Conservation (phyloP, 2,797 vertebrate genomes). For the Spondyliosoma cantharus region DNA sequence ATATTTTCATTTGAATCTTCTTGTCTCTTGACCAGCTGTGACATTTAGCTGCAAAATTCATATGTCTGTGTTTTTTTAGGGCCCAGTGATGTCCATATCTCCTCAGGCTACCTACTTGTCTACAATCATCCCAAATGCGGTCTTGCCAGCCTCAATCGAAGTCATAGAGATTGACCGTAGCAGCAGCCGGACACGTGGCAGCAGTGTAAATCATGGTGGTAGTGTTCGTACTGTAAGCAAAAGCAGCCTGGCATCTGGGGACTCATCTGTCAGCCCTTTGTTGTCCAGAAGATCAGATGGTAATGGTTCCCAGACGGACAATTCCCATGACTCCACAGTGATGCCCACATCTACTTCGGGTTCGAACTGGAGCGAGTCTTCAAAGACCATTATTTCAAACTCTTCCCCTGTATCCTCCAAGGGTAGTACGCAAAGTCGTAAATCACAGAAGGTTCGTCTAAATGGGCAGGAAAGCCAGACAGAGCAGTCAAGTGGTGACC, state of each 20-base stretch:
- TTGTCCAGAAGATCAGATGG: slow-evolving; percentile 86
- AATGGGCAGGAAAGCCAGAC: slow-evolving; percentile 44
- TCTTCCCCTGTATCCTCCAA: slow-evolving; percentile 91
- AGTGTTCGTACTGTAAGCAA: slow-evolving; percentile 85
- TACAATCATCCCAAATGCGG: slow-evolving; percentile 96
- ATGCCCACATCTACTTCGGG: slow-evolving; percentile 70
- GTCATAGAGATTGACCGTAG: slow-evolving; percentile 92
- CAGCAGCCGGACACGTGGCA: slow-evolving; percentile 80
- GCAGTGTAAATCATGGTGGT: slow-evolving; percentile 56
- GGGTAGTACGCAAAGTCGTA: slow-evolving; percentile 75
- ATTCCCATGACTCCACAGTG: slow-evolving; percentile 81
- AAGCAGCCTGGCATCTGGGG: slow-evolving; percentile 86
- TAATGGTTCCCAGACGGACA: slow-evolving; percentile 74
- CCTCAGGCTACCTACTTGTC: slow-evolving; percentile 98
- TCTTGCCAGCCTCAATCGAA: slow-evolving; percentile 92
- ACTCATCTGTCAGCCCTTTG: slow-evolving; percentile 86
- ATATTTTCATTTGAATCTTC: no score
- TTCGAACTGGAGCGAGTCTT: slow-evolving; percentile 92
- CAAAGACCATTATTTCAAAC: slow-evolving; percentile 91
- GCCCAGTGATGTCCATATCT: slow-evolving; percentile 97
- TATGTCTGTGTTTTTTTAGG: slow-evolving; percentile 59
- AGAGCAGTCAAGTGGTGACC: slow-evolving; percentile 45
- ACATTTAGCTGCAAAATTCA: slow-evolving; percentile 13
- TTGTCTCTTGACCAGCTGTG: no score
- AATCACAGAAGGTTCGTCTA: slow-evolving; percentile 42